Evolutionary conservation across 1,140 invertebrate genomes (phyloP).

Genomic region (Aradophagus sp.): DNA sequence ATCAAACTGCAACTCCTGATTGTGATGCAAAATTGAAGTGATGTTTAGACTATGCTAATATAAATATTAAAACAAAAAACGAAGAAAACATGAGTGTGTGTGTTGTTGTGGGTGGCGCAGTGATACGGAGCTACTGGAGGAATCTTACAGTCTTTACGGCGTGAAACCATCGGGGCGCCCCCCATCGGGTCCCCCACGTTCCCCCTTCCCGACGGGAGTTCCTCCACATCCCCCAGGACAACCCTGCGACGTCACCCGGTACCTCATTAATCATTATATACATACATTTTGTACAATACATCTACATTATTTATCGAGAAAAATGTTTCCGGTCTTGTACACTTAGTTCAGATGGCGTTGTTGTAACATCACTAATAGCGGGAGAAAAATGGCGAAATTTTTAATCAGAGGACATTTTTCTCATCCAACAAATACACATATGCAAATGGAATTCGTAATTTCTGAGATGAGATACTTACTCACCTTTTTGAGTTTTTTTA

Average conservation of each 20-base stretch:
- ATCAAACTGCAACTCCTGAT: conserved; percentile 6
- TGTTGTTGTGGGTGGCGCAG: conserved; percentile 76
- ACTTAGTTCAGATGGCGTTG: too few species aligned
- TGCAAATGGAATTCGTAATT: too few species aligned
- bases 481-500: too few species aligned
- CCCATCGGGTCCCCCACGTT: conserved; percentile 74
- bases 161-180: conserved; percentile 81
- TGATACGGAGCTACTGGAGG: conserved; percentile 84
- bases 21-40: too few species aligned
- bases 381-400: too few species aligned
- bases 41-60: too few species aligned
- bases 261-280: conserved; percentile 57
- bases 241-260: conserved; percentile 78
- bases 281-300: conserved; percentile 34
- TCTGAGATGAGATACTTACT: too few species aligned
- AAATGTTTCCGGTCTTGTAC: conserved; percentile 22
- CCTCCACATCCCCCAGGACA: conserved; percentile 75
- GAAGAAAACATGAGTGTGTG: conserved; percentile 57
- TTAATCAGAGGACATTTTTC: too few species aligned
- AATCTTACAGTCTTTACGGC: conserved; percentile 86
- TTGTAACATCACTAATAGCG: too few species aligned
- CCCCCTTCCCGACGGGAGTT: conserved; percentile 72
- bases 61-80: too few species aligned
- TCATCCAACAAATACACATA: too few species aligned
- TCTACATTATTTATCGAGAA: conserved; percentile 14